Percentiles rank a stretch among this genome's conserved stretches.
These are phyloP conservation scores for Aspidiotus destructor DNA, from an alignment of 2,888 invertebrate species.

Conservation along the genomic window DNA sequence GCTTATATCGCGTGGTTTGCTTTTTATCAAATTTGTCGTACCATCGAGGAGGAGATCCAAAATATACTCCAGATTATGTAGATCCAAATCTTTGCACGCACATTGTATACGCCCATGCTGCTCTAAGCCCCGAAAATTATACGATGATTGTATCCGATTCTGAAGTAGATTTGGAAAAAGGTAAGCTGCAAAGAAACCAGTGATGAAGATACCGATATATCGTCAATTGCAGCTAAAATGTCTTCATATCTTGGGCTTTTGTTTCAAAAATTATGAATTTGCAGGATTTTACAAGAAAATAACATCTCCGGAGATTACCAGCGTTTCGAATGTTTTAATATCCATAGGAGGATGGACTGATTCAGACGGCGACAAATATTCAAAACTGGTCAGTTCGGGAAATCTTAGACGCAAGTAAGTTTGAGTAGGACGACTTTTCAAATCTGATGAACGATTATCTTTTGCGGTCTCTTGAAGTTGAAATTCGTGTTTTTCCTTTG, in stretches of 20 bases:
- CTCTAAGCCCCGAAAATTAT: conserved; percentile 68
- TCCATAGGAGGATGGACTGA: conserved; percentile 95
- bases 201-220: no score
- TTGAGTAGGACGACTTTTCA: no score
- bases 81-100: conserved; percentile 77
- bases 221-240: no score
- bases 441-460: no score
- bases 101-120: conserved; percentile 80
- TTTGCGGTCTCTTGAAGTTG: no score
- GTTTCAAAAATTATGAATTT: no score
- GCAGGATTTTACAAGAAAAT: conserved; percentile 72
- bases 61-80: conserved; percentile 76
- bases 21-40: conserved; percentile 85
- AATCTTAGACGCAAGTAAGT: conserved; percentile 47
- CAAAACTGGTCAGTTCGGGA: conserved; percentile 60
- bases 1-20: conserved; percentile 54
- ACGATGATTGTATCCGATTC: conserved; percentile 72
- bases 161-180: conserved; percentile 77
- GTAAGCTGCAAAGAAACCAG: conserved; percentile 46
- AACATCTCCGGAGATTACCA: conserved; percentile 49
- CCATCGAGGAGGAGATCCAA: conserved; percentile 69
- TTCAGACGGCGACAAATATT: conserved; percentile 78
- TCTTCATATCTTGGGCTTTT: no score
- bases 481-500: no score
- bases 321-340: conserved; percentile 53